A percentile compares a stretch with the other conserved stretches of the same genome.
These are phyloP conservation scores for Alauda arvensis DNA, from an alignment of 2,797 vertebrate genomes.

Conservation along the genomic window DNA sequence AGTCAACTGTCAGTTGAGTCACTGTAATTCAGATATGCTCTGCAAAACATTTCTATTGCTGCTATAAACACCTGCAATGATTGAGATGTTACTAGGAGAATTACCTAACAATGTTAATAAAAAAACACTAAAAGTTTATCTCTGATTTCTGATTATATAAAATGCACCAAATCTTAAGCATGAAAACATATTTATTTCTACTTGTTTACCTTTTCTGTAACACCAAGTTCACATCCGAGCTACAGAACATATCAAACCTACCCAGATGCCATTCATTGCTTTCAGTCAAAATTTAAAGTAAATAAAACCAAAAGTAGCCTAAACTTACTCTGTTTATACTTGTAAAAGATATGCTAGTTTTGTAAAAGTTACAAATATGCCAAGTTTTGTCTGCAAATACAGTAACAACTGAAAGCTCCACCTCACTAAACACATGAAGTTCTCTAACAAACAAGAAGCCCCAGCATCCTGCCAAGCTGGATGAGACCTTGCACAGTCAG, in stretches of 20 bases:
- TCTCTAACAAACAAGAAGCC: not conserved
- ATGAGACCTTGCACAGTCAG: not conserved
- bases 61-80: not conserved
- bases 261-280: not conserved
- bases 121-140: not conserved
- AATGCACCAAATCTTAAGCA: not conserved
- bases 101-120: not conserved
- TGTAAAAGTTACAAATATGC: not conserved
- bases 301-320: not conserved
- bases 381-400: not conserved
- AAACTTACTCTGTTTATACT: not conserved
- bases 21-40: not conserved
- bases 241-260: not conserved
- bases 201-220: not conserved
- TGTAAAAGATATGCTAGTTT: not conserved
- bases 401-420: not conserved
- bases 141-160: not conserved
- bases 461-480: not conserved
- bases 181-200: not conserved
- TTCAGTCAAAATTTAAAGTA: not conserved
- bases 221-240: accelerated
- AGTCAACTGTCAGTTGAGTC: not conserved
- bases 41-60: not conserved
- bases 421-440: not conserved
- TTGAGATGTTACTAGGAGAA: not conserved